Percentiles rank a stretch among this genome's conserved stretches.
Conservation (phyloP, 2,113 vertebrate species). For the Lasiurus borealis region DNA sequence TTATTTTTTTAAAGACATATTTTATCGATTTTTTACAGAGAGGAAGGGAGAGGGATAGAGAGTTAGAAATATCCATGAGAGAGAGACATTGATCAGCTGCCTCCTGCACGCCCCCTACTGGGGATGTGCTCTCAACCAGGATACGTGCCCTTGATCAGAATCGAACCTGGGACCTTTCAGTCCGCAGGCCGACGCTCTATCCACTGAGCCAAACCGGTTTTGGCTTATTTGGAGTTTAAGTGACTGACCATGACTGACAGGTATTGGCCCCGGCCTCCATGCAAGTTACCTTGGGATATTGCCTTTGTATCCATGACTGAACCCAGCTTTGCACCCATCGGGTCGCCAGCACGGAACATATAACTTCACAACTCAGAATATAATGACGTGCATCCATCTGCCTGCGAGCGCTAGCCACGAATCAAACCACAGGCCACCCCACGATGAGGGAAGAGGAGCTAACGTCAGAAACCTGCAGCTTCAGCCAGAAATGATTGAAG, state of each 20-base stretch:
- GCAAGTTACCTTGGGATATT: background rate
- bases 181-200: too few relatives aligned
- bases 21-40: too few relatives aligned
- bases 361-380: background rate
- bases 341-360: background rate
- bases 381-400: background rate
- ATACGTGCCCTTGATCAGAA: too few relatives aligned
- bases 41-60: too few relatives aligned
- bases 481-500: background rate
- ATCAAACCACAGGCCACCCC: too few relatives aligned
- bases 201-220: too few relatives aligned
- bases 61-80: too few relatives aligned
- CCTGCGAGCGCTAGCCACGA: background rate
- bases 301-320: background rate
- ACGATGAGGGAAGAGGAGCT: background rate
- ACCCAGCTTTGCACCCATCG: background rate
- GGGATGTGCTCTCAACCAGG: too few relatives aligned
- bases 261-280: fast-evolving
- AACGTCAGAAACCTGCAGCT: fast-evolving
- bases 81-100: too few relatives aligned
- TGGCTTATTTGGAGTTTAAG: background rate
- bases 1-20: background rate
- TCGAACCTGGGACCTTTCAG: too few relatives aligned
- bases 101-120: too few relatives aligned
- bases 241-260: too few relatives aligned